phyloP scores from a whole-genome alignment of 2,113 vertebrate genomes.

The Emydocephalus ijimae region DNA sequence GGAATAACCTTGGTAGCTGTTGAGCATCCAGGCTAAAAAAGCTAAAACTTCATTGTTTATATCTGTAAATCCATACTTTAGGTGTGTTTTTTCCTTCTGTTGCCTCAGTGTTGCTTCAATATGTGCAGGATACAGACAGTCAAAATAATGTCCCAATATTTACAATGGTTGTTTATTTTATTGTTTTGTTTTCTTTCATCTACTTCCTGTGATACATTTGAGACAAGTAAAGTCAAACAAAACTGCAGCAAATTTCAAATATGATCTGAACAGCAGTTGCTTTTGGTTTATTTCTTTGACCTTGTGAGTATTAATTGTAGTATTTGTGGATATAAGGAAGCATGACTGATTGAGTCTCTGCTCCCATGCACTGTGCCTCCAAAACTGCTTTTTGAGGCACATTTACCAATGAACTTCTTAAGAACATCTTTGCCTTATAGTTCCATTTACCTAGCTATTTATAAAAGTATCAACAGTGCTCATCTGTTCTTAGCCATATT shows the following conservation, averaged over 20 bases:
- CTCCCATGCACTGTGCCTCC: neutral
- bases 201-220: neutral
- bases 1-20: neutral
- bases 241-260: neutral
- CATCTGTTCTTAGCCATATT: conserved; percentile 32
- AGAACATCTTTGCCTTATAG: conserved; percentile 33
- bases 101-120: neutral
- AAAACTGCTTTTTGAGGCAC: neutral
- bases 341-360: neutral
- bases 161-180: neutral
- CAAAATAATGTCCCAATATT: neutral
- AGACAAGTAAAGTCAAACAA: neutral
- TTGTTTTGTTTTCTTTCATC: neutral
- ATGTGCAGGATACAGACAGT: neutral
- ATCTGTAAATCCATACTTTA: neutral
- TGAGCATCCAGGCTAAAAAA: neutral
- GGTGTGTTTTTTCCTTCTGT: neutral
- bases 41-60: neutral
- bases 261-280: neutral
- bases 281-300: neutral
- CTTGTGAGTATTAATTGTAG: neutral
- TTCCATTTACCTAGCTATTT: conserved; percentile 20
- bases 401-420: neutral
- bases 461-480: conserved; percentile 26
- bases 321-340: neutral